Percentiles rank a stretch among this genome's conserved stretches.
Conservation (phyloP, 2,113 vertebrate species). For the Laticauda laticaudata region DNA sequence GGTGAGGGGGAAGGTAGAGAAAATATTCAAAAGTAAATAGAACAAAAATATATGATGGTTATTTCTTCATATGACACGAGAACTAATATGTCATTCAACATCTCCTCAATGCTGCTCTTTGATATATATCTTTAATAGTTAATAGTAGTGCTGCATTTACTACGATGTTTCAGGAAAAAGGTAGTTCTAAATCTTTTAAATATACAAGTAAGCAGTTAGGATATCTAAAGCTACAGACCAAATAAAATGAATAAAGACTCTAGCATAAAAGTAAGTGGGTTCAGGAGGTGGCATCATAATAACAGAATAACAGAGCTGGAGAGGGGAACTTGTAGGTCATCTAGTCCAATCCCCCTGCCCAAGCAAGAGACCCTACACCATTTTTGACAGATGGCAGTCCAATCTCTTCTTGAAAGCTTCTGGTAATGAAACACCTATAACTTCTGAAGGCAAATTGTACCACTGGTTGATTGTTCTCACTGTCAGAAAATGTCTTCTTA, state of each 20-base stretch:
- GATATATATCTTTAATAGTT: neutral
- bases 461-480: too few species aligned
- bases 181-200: neutral
- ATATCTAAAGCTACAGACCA: neutral
- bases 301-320: too few species aligned
- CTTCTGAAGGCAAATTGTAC: too few species aligned
- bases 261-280: neutral
- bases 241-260: neutral
- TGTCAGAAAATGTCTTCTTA: too few species aligned
- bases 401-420: too few species aligned
- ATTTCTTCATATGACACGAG: neutral
- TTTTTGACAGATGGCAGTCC: too few species aligned
- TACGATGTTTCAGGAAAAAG: neutral
- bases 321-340: too few species aligned
- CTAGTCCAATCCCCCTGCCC: too few species aligned
- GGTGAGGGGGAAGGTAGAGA: conserved; percentile 13
- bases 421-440: too few species aligned
- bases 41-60: conserved; percentile 27
- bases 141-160: neutral
- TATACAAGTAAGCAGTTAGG: neutral
- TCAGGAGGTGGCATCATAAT: neutral
- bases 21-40: conserved; percentile 19
- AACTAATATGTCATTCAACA: neutral
- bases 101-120: neutral
- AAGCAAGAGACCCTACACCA: too few species aligned